These are phyloP conservation scores for Drosophila pachea DNA, from an alignment of 1,140 invertebrate genomes.

Conservation along the genomic window DNA sequence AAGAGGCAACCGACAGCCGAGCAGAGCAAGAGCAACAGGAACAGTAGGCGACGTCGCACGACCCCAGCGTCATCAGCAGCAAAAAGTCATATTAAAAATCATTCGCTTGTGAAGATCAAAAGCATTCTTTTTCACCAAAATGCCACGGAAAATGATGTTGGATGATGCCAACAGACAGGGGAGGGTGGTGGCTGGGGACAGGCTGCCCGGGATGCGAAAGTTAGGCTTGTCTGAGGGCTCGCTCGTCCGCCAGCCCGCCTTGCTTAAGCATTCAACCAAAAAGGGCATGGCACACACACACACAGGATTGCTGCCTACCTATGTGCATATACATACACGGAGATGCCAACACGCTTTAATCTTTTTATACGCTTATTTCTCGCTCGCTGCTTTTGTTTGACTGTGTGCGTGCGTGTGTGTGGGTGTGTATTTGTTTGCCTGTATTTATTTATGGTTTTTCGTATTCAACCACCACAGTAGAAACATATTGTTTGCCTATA, in stretches of 20 bases:
- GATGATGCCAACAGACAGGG: constrained; percentile 8
- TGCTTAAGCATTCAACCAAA: constrained; percentile 66
- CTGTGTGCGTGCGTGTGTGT: constrained; percentile 26
- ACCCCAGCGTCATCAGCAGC: constrained; percentile 34
- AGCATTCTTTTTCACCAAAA: constrained; percentile 77
- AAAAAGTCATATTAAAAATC: constrained; percentile 78
- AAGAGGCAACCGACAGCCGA: background rate
- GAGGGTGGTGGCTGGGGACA: constrained; percentile 7
- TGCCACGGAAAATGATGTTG: constrained; percentile 70
- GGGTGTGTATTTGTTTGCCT: constrained; percentile 30
- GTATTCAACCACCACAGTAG: constrained; percentile 64
- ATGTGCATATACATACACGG: constrained; percentile 28
- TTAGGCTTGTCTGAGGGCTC: constrained; percentile 27
- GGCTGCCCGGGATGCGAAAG: constrained; percentile 37
- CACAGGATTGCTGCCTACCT: constrained; percentile 51
- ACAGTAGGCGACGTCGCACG: background rate
- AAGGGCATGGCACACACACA: constrained; percentile 51
- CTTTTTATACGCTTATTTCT: constrained; percentile 49
- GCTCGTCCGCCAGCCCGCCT: constrained; percentile 14
- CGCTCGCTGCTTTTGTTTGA: constrained; percentile 13
- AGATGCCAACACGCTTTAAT: constrained; percentile 52
- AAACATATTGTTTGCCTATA: constrained; percentile 34
- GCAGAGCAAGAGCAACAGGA: too few relatives aligned
- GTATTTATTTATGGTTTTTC: constrained; percentile 72
- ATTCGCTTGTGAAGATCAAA: constrained; percentile 79